phyloP scores from a whole-genome alignment of 2,888 invertebrate genomes.

The Rapana venosa region DNA sequence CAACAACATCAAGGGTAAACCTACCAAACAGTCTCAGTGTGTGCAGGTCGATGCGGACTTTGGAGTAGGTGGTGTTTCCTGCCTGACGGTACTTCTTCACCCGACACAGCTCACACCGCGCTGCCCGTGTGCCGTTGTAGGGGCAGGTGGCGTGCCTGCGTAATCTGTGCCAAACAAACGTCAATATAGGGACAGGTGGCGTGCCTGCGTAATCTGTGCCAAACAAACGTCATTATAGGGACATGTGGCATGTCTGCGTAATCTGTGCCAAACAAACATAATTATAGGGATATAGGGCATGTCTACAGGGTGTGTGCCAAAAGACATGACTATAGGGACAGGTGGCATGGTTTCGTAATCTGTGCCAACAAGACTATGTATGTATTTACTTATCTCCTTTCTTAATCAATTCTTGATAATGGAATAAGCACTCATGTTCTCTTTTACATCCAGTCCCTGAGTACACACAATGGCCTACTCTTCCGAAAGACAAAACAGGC shows the following conservation, averaged over 20 bases:
- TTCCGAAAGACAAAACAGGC: no score
- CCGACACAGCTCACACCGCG: slow-evolving; percentile 82
- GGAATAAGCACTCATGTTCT: no score
- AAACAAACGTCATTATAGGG: neutral
- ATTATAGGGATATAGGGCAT: no score
- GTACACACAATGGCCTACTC: no score
- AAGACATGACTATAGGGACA: no score
- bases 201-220: slow-evolving; percentile 75
- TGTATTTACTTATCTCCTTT: no score
- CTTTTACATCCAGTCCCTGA: no score
- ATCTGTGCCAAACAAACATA: neutral
- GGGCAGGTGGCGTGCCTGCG: slow-evolving; percentile 84
- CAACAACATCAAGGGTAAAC: slow-evolving; percentile 54
- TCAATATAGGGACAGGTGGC: slow-evolving; percentile 81
- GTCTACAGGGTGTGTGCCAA: no score
- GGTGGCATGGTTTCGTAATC: no score
- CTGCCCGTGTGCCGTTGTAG: slow-evolving; percentile 81
- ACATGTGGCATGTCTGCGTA: neutral
- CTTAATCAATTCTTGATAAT: no score
- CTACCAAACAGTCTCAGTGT: slow-evolving; percentile 85
- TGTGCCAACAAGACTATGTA: no score
- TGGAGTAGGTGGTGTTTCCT: slow-evolving; percentile 86
- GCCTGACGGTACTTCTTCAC: slow-evolving; percentile 78
- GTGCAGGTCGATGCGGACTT: slow-evolving; percentile 86
- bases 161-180: slow-evolving; percentile 77